Conservation (phyloP, 1,140 invertebrate genomes). For the Lordiphosa clarofinis region DNA sequence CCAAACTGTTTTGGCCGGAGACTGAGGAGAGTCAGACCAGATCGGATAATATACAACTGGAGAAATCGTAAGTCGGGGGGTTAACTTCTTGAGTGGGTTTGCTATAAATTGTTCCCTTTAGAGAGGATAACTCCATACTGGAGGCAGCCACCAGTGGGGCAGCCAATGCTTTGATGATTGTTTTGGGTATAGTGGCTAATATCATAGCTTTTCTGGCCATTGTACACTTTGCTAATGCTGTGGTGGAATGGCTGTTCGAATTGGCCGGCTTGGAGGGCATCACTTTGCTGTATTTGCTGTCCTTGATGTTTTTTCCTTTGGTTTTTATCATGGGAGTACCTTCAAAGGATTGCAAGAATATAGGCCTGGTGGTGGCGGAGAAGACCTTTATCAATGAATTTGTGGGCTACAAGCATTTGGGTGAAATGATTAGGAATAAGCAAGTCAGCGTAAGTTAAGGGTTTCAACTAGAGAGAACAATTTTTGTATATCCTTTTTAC, state of each 20-base stretch:
- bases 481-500: no score
- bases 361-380: slow-evolving; percentile 89
- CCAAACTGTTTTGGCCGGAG: slow-evolving; percentile 95
- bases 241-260: slow-evolving; percentile 88
- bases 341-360: slow-evolving; percentile 86
- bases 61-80: slow-evolving; percentile 82
- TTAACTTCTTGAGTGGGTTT: background rate
- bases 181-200: slow-evolving; percentile 93
- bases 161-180: slow-evolving; percentile 86
- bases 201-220: slow-evolving; percentile 94
- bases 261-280: slow-evolving; percentile 84
- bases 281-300: slow-evolving; percentile 85
- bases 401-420: slow-evolving; percentile 89
- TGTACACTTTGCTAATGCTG: slow-evolving; percentile 88
- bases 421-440: slow-evolving; percentile 82
- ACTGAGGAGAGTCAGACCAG: slow-evolving; percentile 86
- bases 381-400: slow-evolving; percentile 96
- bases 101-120: slow-evolving; percentile 66
- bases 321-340: slow-evolving; percentile 87
- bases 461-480: no score
- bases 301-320: slow-evolving; percentile 91
- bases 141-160: slow-evolving; percentile 94
- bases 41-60: slow-evolving; percentile 83
- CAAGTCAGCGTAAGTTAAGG: slow-evolving; percentile 85
- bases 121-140: slow-evolving; percentile 88